These are phyloP conservation scores for Coregonus suidteri DNA, from an alignment of 2,797 vertebrate genomes.

Conservation along the genomic window DNA sequence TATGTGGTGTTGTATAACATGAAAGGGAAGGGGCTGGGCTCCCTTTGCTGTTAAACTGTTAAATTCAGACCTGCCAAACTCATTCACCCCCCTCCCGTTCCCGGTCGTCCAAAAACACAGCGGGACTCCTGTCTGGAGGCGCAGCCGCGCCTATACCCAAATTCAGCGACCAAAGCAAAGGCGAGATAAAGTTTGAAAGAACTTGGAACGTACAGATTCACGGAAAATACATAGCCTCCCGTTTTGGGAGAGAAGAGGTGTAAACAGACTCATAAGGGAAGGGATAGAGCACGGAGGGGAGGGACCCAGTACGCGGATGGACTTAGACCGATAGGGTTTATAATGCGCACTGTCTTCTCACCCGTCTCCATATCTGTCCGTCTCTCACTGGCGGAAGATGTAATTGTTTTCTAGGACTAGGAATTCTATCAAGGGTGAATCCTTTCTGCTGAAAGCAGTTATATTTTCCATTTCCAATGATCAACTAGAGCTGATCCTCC, in stretches of 20 bases:
- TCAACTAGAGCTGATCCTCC: constrained; percentile 25
- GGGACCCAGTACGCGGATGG: constrained; percentile 62
- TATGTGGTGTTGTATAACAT: neutral
- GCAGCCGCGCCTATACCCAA: constrained; percentile 56
- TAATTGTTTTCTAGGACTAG: constrained; percentile 52
- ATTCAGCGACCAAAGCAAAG: constrained; percentile 7
- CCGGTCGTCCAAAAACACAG: constrained; percentile 61
- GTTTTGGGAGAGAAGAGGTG: constrained; percentile 32
- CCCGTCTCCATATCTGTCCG: constrained; percentile 48
- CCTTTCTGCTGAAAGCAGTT: constrained; percentile 11
- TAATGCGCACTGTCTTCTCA: constrained; percentile 48
- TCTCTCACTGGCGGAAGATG: constrained; percentile 59
- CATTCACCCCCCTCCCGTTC: constrained; percentile 38
- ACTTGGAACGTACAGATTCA: neutral
- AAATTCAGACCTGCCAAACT: constrained; percentile 55
- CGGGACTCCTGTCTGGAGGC: constrained; percentile 57
- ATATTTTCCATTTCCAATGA: constrained; percentile 26
- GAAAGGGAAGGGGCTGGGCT: constrained; percentile 15
- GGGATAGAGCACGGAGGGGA: constrained; percentile 56
- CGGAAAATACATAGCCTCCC: constrained; percentile 2
- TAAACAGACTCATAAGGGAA: constrained; percentile 26
- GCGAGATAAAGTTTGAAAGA: constrained; percentile 8
- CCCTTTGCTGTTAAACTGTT: constrained; percentile 25
- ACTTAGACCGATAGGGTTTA: constrained; percentile 52
- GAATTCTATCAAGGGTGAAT: neutral